Evolutionary conservation across 1,140 invertebrate genomes (phyloP).

Genomic region (Lethrus apterus): DNA sequence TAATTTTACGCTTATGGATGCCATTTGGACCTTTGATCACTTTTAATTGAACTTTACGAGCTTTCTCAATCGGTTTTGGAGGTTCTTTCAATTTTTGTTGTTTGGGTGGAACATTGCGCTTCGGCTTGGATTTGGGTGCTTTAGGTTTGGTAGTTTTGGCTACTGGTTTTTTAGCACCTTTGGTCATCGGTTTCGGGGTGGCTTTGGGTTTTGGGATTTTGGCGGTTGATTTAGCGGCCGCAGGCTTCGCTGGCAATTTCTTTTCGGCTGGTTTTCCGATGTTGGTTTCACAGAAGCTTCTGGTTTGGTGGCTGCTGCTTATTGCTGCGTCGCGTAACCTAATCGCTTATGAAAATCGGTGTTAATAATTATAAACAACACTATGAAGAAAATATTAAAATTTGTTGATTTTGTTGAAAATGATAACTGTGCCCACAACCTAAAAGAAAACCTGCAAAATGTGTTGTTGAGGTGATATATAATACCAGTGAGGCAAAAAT

Average conservation of each 20-base stretch:
- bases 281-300: conserved; percentile 36
- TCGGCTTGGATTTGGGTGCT: conserved; percentile 48
- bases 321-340: no score
- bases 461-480: no score
- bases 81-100: conserved; percentile 44
- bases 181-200: conserved; percentile 38
- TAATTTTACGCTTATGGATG: conserved; percentile 80
- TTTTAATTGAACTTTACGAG: conserved; percentile 72
- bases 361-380: no score
- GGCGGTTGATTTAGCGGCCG: no score
- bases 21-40: conserved; percentile 86
- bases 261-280: conserved; percentile 28
- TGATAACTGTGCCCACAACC: no score
- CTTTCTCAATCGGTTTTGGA: conserved; percentile 49
- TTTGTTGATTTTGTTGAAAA: no score
- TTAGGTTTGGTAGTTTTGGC: conserved; percentile 40
- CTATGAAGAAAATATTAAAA: no score
- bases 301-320: conserved; percentile 40
- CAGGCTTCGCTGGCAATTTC: conserved; percentile 21
- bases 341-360: no score
- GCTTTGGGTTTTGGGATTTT: conserved; percentile 41
- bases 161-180: conserved; percentile 34
- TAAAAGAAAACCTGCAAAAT: no score
- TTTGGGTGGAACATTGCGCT: conserved; percentile 48
- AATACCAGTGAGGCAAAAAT: no score